Evolutionary conservation across 2,797 vertebrate genomes (phyloP).

Genomic region (Cuculus canorus): DNA sequence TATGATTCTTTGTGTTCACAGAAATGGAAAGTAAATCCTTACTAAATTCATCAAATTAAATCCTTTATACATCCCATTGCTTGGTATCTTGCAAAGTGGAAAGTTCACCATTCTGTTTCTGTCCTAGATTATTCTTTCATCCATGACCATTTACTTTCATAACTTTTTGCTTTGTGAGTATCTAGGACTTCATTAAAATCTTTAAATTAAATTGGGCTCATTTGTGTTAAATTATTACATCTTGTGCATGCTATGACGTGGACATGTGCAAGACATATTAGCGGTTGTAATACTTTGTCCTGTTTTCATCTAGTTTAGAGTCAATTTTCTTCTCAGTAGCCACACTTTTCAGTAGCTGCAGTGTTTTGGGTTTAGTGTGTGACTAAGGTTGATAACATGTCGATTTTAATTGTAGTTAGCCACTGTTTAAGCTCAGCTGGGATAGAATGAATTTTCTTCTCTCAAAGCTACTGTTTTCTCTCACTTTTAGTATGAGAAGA

Average conservation of each 20-base stretch:
- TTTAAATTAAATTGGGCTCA: background rate
- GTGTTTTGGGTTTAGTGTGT: too few relatives aligned
- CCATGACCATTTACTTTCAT: background rate
- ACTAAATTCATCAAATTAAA: background rate
- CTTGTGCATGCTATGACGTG: background rate
- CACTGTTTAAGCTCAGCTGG: too few relatives aligned
- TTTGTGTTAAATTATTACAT: background rate
- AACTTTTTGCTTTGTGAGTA: background rate
- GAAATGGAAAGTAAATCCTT: conserved; percentile 19
- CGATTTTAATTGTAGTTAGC: too few relatives aligned
- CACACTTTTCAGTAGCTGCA: too few relatives aligned
- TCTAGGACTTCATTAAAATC: background rate
- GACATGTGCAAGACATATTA: background rate
- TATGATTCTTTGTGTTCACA: background rate
- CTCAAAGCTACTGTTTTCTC: too few relatives aligned
- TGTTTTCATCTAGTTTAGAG: too few relatives aligned
- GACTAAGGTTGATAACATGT: too few relatives aligned
- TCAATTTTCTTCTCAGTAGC: too few relatives aligned
- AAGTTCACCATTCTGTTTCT: background rate
- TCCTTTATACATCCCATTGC: background rate
- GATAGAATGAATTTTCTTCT: too few relatives aligned
- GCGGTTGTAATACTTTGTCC: background rate
- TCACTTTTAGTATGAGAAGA: too few relatives aligned
- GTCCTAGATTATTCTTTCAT: background rate
- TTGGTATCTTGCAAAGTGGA: background rate